Evolutionary conservation across 2,113 vertebrate genomes (phyloP).

Genomic region (Tragelaphus scriptus): DNA sequence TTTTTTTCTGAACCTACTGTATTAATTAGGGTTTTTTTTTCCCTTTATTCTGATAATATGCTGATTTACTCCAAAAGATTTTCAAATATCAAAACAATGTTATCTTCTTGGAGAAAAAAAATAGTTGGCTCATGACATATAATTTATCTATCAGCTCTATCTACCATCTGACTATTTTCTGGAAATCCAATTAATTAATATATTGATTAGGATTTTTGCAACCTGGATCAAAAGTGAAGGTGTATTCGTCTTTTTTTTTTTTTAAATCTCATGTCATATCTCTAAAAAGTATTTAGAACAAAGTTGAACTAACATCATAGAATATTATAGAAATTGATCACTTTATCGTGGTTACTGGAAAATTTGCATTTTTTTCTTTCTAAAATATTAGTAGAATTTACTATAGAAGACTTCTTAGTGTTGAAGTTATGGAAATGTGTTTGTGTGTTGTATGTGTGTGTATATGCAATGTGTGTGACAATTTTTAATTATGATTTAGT

Average conservation of each 20-base stretch:
- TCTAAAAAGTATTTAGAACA: neutral
- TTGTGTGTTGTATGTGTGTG: neutral
- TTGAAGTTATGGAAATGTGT: neutral
- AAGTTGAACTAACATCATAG: neutral
- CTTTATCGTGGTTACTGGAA: neutral
- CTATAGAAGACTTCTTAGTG: neutral
- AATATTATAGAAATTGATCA: neutral
- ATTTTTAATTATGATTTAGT: neutral
- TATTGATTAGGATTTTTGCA: neutral
- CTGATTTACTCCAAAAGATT: neutral
- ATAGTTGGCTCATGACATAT: neutral
- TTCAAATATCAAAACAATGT: neutral
- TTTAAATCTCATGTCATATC: rapidly evolving
- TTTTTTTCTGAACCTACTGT: neutral
- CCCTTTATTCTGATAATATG: neutral
- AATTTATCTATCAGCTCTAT: neutral
- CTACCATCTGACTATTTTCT: neutral
- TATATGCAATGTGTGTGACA: neutral
- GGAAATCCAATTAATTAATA: neutral
- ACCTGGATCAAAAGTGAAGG: neutral
- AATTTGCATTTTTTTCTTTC: neutral
- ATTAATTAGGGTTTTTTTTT: neutral
- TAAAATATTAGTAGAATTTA: neutral
- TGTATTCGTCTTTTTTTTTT: neutral
- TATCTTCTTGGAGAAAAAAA: neutral